Base-by-base conservation (phyloP, 2,113 vertebrate genomes). In the Stegostoma tigrinum region DNA sequence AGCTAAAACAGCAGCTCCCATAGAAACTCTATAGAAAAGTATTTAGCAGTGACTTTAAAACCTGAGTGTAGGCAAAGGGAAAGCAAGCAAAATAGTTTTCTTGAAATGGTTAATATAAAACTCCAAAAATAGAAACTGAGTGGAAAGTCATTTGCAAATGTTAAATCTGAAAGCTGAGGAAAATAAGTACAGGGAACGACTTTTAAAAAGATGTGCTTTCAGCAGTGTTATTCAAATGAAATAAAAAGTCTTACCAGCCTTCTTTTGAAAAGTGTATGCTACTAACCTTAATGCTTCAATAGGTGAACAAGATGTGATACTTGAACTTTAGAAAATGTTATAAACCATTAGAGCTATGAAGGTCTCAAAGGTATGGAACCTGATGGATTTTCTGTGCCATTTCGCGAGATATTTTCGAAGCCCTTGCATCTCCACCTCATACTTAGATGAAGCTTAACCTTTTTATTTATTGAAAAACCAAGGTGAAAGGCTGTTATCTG, bases 301-400 rank as follows among this genome's bases (percentile, higher is more conserved):
- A 19, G 61, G 34, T 23, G 21, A 93, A 24, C 14, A 19, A 93
- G 61, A 66, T n/a, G 61, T 38, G 34, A 38, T 15, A 19, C 14
- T 91, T 91, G 87, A 91, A 93, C 34, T 93, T 93, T 93, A 93
- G 61, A 67, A 87, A 93, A 93, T 93, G 34, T 66, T 66, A 93
- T 42, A 64, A 7, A 64, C 87, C 52, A 64, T 91, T 91, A 91
- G 5, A 93, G 19, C 61, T 93, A 38, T 93, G 61, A 21, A 93
- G n/a, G 89, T 38, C 61, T 93, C 89, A 93, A n/a, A 91, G 89
- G n/a, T 61, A 38, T 21, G 30, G 55, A 42, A 38, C 19, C 61
- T 38, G 89, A 67, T 66, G 21, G 17, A 93, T 93, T 38, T 66
- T 93, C 61, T 45, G 52, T 90, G 52, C 52, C 48, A 64, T 90